Evolutionary conservation across 2,113 vertebrate species (phyloP).

Genomic region (Nettapus auritus): DNA sequence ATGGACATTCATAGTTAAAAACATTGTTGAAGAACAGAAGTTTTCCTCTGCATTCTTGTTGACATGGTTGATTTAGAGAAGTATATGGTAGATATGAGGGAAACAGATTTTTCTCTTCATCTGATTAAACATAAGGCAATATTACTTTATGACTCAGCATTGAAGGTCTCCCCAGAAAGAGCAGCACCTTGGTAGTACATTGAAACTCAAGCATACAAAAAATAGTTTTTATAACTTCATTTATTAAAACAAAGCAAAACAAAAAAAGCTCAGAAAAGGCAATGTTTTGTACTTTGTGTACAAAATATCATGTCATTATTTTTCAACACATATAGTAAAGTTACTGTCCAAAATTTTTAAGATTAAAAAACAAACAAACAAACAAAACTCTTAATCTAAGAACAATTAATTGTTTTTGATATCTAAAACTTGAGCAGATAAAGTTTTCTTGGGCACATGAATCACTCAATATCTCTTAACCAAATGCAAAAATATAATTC

Average conservation of each 20-base stretch:
- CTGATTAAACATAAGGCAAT: neutral
- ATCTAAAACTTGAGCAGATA: neutral
- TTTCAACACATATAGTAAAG: neutral
- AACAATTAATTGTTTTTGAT: neutral
- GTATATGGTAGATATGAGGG: fast-evolving
- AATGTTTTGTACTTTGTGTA: neutral
- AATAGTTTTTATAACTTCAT: neutral
- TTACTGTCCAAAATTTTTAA: neutral
- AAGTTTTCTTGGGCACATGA: neutral
- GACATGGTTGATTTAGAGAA: neutral
- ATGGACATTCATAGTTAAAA: neutral
- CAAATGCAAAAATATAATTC: neutral
- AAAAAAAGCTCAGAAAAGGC: neutral
- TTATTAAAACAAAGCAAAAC: neutral
- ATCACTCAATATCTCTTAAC: neutral
- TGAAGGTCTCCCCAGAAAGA: neutral
- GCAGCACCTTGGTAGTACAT: neutral
- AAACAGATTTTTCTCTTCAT: neutral
- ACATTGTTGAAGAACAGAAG: neutral
- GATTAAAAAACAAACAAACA: no score
- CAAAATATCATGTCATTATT: neutral
- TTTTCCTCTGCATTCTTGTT: neutral
- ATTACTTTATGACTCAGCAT: neutral
- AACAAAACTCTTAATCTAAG: neutral
- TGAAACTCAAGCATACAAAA: neutral